Conservation (phyloP, 1,140 invertebrate species). For the Pseudobourletiella spinata region DNA sequence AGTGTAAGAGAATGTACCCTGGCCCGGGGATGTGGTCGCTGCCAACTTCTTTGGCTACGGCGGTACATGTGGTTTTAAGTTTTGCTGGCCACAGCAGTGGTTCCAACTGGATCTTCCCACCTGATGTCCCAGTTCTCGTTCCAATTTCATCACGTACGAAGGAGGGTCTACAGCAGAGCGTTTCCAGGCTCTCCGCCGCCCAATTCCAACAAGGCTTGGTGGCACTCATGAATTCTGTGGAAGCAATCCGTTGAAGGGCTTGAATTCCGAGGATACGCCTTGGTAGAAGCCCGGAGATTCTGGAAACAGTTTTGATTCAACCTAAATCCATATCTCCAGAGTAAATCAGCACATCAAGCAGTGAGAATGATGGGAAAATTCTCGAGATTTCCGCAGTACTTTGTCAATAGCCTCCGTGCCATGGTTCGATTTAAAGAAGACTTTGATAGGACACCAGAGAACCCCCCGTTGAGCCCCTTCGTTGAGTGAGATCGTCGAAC, state of each 20-base stretch:
- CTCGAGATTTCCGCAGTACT: conserved; percentile 86
- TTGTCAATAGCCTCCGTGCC: conserved; percentile 90
- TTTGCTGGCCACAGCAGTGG: conserved; percentile 60
- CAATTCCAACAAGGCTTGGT: not conserved
- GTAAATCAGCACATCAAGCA: conserved; percentile 89
- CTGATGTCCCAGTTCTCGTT: conserved; percentile 57
- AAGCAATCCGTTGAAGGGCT: not conserved
- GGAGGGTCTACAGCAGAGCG: conserved; percentile 57
- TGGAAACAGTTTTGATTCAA: conserved; percentile 44
- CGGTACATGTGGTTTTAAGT: too few species aligned
- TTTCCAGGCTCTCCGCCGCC: not conserved
- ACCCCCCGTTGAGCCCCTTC: conserved; percentile 72
- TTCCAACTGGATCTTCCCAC: conserved; percentile 36
- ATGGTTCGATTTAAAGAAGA: conserved; percentile 56
- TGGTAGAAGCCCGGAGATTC: too few species aligned
- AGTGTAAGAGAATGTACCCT: too few species aligned
- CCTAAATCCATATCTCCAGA: conserved; percentile 66
- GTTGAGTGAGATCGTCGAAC: conserved; percentile 84
- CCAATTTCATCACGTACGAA: conserved; percentile 76
- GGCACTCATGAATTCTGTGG: not conserved
- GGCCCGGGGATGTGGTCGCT: too few species aligned
- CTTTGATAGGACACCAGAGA: conserved; percentile 68
- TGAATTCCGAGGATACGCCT: not conserved
- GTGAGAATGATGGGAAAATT: too few species aligned
- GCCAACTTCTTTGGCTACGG: too few species aligned